These are phyloP conservation scores for Tenthredo scrophulariae DNA, from an alignment of 2,888 invertebrate species.

Conservation along the genomic window DNA sequence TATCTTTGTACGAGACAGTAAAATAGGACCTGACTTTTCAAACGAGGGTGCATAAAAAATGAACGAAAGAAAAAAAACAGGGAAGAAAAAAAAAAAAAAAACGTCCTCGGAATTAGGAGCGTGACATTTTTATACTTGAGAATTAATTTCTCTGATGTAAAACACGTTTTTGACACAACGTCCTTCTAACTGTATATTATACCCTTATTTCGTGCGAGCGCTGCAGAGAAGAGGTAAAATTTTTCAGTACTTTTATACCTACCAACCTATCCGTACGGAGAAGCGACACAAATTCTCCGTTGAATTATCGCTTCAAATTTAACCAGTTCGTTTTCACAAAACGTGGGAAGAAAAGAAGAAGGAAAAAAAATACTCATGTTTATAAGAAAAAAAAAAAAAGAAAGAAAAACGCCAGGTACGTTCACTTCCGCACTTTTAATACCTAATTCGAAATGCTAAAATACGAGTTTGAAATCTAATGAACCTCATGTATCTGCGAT, in stretches of 20 bases:
- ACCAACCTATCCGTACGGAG: constrained; percentile 5
- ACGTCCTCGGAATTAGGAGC: neutral
- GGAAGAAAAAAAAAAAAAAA: neutral
- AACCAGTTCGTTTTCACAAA: constrained; percentile 17
- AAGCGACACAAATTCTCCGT: constrained; percentile 41
- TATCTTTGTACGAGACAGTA: neutral
- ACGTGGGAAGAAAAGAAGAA: neutral
- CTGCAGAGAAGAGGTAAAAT: neutral
- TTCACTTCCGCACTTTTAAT: neutral
- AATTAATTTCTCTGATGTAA: constrained; percentile 50
- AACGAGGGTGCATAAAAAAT: neutral
- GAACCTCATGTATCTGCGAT: neutral
- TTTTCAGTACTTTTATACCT: neutral
- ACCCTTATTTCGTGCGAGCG: neutral
- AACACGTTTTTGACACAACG: constrained; percentile 34
- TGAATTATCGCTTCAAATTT: constrained; percentile 25
- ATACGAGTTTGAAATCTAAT: neutral
- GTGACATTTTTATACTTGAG: constrained; percentile 39
- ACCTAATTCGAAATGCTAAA: neutral
- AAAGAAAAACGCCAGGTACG: neutral
- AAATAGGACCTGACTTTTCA: neutral
- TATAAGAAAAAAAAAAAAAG: neutral
- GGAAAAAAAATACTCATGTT: neutral
- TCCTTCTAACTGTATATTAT: constrained; percentile 40
- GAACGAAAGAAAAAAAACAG: neutral